Conservation (phyloP, 2,888 invertebrate species). For the Chromoteleia sp. region DNA sequence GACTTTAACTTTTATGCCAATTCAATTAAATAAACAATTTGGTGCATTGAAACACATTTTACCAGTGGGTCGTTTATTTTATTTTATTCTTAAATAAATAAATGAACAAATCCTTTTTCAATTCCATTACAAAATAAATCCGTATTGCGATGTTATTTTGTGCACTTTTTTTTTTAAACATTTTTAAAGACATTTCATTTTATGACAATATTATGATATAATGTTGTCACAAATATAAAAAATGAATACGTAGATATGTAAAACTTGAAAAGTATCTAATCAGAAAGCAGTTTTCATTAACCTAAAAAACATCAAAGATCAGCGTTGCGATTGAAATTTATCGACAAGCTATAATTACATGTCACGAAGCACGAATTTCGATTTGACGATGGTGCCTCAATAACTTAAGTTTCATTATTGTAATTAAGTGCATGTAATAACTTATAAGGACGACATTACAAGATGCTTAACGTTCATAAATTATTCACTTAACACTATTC, state of each 20-base stretch:
- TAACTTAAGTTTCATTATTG: constrained; percentile 68
- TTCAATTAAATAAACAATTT: too few relatives aligned
- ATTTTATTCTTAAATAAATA: too few relatives aligned
- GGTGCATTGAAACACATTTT: too few relatives aligned
- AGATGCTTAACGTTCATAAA: constrained; percentile 38
- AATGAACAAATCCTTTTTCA: too few relatives aligned
- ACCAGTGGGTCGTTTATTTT: too few relatives aligned
- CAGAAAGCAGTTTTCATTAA: constrained; percentile 78
- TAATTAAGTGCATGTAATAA: constrained; percentile 67
- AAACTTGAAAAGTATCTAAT: constrained; percentile 76
- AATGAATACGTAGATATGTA: constrained; percentile 2
- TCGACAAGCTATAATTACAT: constrained; percentile 81
- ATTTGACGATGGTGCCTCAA: constrained; percentile 66
- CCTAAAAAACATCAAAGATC: constrained; percentile 75
- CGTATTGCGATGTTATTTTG: too few relatives aligned
- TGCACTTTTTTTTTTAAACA: too few relatives aligned
- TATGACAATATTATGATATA: too few relatives aligned
- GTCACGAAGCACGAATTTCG: constrained; percentile 75
- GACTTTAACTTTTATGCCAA: too few relatives aligned
- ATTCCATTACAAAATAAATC: too few relatives aligned
- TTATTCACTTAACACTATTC: constrained; percentile 53
- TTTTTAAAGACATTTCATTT: too few relatives aligned
- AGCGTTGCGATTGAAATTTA: constrained; percentile 79
- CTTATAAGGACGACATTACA: constrained; percentile 51
- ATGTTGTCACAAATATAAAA: neutral